Base-by-base conservation (phyloP, 2,797 vertebrate genomes). In the Thunnus albacares region DNA sequence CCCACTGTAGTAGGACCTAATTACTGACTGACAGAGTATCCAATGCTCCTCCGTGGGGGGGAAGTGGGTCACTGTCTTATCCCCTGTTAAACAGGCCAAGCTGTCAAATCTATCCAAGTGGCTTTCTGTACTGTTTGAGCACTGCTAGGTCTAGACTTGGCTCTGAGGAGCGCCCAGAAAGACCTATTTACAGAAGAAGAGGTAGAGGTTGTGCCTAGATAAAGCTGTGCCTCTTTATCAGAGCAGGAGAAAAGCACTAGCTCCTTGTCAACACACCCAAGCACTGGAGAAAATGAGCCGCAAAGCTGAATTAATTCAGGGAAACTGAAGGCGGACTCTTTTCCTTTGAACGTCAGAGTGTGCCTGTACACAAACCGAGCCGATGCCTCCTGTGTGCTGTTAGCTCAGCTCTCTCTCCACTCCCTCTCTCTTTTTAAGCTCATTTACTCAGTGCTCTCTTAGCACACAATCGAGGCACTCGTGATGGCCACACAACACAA, bases 231-330 rank as follows among this genome's bases (percentile, higher is more conserved):
- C 45, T 86, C 80, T 88, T 91, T 88, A 93, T 92, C 90, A 76
- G 87, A 79, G 84, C 59, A 3, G 53, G 71, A 69, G 80, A 77
- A 89, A 84, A 87, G 87, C 81, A 61, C 66, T 63, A 83, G 84
- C 88, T 89, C 74, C 87, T 86, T 92, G 89, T 92, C 91, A 94
- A 89, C 90, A 87, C 81, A 86, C 82, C 81, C 85, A 69, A 87
- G 87, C 82, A 61, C 38, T 56, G 87, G 63, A 88, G 86, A 91
- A 93, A 92, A 90, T 87, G 86, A 93, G 87, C 87, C 41, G 83
- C 92, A 95, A 92, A 94, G 92, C 93, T 93, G 92, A 95, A 93
- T 94, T 92, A 92, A 94, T 94, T 92, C 88, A 87, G 83, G 84
- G 90, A 90, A 94, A 94, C 81, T 89, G 91, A 92, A 89, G 92